phyloP scores from a whole-genome alignment of 2,888 invertebrate species.

The Thelaira solivaga region DNA sequence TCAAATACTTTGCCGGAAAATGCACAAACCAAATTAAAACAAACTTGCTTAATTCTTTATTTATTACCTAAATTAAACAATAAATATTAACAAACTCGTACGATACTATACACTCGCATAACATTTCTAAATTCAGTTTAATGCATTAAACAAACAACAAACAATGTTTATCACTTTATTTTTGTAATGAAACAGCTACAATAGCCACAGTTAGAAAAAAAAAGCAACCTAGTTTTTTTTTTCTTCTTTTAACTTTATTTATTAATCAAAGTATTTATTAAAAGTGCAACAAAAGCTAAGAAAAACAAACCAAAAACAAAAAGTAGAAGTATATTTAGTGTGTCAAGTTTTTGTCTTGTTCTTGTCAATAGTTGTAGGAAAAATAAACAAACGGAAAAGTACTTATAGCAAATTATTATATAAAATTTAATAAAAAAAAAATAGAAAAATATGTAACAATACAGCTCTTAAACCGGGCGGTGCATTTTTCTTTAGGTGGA shows the following conservation, averaged over 20 bases:
- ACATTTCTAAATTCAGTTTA: not conserved
- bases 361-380: slow-evolving; percentile 39
- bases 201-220: slow-evolving; percentile 20
- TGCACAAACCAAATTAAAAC: too few relatives aligned
- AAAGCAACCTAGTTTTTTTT: slow-evolving; percentile 4
- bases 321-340: slow-evolving; percentile 12
- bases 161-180: slow-evolving; percentile 58
- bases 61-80: slow-evolving; percentile 10
- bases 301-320: slow-evolving; percentile 1
- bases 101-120: too few relatives aligned
- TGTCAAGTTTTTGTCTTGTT: slow-evolving; percentile 62
- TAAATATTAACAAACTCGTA: too few relatives aligned
- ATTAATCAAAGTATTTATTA: slow-evolving; percentile 35
- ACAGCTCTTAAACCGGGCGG: slow-evolving; percentile 31
- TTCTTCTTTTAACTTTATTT: too few relatives aligned
- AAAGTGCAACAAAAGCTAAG: slow-evolving; percentile 12
- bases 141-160: slow-evolving; percentile 43
- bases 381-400: not conserved
- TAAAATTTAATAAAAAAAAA: not conserved
- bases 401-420: not conserved
- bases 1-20: not conserved
- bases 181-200: slow-evolving; percentile 24
- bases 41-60: slow-evolving; percentile 23
- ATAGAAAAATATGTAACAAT: not conserved
- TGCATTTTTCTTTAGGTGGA: slow-evolving; percentile 26